A percentile compares a stretch with the other conserved stretches of the same genome.
Conservation (phyloP, 2,888 invertebrate species). For the Nemoura dubitans region DNA sequence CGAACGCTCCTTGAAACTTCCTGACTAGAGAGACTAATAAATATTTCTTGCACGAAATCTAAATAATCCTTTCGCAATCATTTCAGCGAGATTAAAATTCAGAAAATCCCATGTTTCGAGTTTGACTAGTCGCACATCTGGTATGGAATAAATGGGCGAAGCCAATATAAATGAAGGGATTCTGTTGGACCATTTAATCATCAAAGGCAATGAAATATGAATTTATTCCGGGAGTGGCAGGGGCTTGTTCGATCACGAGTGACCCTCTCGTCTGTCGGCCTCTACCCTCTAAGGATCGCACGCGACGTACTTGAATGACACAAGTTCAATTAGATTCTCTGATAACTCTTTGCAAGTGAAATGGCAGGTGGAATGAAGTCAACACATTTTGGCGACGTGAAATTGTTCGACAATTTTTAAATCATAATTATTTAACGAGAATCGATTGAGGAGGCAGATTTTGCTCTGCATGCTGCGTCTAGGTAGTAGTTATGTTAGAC, state of each 20-base stretch:
- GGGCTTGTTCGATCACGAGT: neutral
- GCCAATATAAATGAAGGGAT: neutral
- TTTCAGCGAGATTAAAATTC: constrained; percentile 12
- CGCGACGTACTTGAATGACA: neutral
- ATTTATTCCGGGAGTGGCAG: neutral
- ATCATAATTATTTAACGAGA: neutral
- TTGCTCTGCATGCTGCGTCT: neutral
- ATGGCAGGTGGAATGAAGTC: neutral
- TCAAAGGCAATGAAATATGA: constrained; percentile 7
- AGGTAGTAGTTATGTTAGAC: neutral
- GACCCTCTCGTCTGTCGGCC: neutral
- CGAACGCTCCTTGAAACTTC: neutral
- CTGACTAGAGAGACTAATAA: neutral
- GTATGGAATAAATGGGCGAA: neutral
- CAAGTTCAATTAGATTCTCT: neutral
- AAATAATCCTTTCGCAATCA: constrained; percentile 4
- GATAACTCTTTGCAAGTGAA: neutral
- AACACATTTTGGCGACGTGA: neutral
- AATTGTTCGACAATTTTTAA: no score
- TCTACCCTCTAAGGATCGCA: neutral
- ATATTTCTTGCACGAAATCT: neutral
- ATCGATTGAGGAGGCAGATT: neutral
- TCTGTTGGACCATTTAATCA: neutral
- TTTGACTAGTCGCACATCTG: neutral
- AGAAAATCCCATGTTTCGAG: neutral